phyloP scores from a whole-genome alignment of 2,113 vertebrate genomes.

The Mus musculus region DNA sequence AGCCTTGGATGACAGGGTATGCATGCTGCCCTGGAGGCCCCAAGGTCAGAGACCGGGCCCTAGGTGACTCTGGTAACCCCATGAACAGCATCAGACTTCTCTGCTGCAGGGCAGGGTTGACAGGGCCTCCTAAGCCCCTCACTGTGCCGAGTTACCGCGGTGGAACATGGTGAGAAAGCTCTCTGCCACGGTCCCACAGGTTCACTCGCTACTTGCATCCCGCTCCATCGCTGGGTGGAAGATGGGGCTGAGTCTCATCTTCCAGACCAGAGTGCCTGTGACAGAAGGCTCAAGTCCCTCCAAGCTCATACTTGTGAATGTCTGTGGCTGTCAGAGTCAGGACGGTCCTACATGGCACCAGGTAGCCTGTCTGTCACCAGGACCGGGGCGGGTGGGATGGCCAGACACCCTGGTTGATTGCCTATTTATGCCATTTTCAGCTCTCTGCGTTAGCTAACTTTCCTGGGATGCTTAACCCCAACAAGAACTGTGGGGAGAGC shows the following conservation, averaged over 20 bases:
- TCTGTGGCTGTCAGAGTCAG: background rate
- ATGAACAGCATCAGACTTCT: rapidly evolving
- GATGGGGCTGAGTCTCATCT: background rate
- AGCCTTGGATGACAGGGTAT: background rate
- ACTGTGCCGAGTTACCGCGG: rapidly evolving
- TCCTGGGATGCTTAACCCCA: background rate
- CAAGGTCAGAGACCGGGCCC: rapidly evolving
- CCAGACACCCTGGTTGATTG: background rate
- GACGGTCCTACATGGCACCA: background rate
- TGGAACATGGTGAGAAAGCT: rapidly evolving
- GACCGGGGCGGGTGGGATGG: no score
- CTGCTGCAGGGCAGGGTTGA: background rate
- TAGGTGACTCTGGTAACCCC: rapidly evolving
- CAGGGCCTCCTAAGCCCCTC: rapidly evolving
- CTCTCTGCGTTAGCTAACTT: no score
- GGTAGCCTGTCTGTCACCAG: background rate
- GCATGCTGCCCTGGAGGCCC: rapidly evolving
- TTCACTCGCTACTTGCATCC: rapidly evolving
- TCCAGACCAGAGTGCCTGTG: background rate
- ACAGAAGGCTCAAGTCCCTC: background rate
- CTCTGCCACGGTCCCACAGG: background rate
- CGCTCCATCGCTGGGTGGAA: rapidly evolving
- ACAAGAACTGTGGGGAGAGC: rapidly evolving
- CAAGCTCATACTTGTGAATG: rapidly evolving
- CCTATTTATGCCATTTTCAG: background rate